Percentiles rank a stretch among this genome's conserved stretches.
These are phyloP conservation scores for Psophia crepitans DNA, from an alignment of 2,113 vertebrate genomes.

Conservation along the genomic window DNA sequence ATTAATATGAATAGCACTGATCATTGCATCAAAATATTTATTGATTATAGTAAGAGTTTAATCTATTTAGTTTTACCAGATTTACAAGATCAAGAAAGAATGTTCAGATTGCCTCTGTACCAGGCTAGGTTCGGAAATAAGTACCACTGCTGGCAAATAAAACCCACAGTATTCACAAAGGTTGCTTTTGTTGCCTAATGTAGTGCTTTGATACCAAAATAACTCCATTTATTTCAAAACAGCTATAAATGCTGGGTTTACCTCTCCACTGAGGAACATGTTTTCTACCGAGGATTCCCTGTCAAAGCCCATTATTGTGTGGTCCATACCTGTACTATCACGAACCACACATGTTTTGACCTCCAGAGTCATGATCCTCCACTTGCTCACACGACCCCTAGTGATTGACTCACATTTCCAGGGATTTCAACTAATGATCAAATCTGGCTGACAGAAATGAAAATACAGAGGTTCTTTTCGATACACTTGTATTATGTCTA, in stretches of 20 bases:
- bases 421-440: neutral
- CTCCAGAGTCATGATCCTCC: neutral
- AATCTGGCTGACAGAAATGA: neutral
- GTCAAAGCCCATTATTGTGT: accelerated
- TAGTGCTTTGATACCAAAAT: neutral
- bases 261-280: neutral
- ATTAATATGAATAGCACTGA: neutral
- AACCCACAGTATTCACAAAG: neutral
- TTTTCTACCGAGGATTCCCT: neutral
- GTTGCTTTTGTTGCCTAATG: neutral
- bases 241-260: neutral
- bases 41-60: neutral
- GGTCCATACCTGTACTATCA: neutral
- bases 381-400: neutral
- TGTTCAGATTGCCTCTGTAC: neutral
- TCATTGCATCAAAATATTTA: neutral
- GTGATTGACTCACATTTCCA: neutral
- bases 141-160: neutral
- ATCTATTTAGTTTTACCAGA: neutral
- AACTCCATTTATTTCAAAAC: neutral
- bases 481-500: neutral
- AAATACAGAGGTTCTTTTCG: neutral
- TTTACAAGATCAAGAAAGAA: neutral
- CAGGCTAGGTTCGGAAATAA: neutral
- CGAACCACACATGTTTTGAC: accelerated